Evolutionary conservation across 2,888 invertebrate species (phyloP), one percentile per base, ranked within the genome.

Genomic region (Neelides folsomi): DNA sequence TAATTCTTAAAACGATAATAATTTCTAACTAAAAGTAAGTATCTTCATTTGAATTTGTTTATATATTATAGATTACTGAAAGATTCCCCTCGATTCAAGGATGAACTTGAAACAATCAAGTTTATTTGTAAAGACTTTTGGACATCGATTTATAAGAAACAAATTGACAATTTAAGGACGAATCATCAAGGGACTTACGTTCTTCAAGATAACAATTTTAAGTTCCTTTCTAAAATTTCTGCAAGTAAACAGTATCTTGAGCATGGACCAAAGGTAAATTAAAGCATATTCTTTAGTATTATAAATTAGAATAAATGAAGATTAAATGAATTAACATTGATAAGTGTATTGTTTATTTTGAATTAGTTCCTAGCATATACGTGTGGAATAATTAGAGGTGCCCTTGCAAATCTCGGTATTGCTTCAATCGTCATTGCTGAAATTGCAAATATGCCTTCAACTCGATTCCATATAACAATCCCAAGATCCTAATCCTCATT

Each of bases 111-210:
- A 67, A 89, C 88, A 34, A 88, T 98, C 78, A 98, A 98, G 71
- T 97, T 95, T 66, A 87, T 98, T 50, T 98, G 98, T 69, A 98
- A 97, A 51, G 98, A 98, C 68, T 94, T 97, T 69, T 98, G 98
- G 98, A 84, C 86, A n/a, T 82, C 87, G 38, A 80, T 97, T 36
- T 97, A 93, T 70, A 94, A 93, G 67, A 98, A 97, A 70, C 97
- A 95, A 74, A 92, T 98, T 51, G 97, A 98, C 69, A 97, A 97
- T 71, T 75, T 98, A 20, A 74, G 92, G 60, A 98, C 98, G 19
- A 98, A 98, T 72, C 95, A 98, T 71, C 86, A 95, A 73, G 97
- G 97, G 9, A 89, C 95, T 48, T 98, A 97, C 74, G 95, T 98
- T 9, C 75, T 98, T 16, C 93, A 95, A 71, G 97, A 98, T 70